These are phyloP conservation scores for Myrmophylax atrothorax DNA, from an alignment of 2,113 vertebrate species.

Conservation along the genomic window DNA sequence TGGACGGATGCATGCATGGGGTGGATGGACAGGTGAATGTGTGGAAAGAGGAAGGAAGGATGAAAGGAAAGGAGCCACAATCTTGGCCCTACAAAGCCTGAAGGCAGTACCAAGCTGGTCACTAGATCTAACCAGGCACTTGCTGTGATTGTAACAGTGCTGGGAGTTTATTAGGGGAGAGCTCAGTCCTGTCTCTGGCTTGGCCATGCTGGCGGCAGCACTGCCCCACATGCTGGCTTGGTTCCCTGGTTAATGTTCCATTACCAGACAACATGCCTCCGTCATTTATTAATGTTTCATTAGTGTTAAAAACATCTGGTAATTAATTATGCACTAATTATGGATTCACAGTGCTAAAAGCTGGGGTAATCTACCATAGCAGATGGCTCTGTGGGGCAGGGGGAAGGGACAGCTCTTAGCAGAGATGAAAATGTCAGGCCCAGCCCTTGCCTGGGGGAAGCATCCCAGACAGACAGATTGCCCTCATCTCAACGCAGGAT, in stretches of 20 bases:
- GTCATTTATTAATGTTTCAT: conserved; percentile 71
- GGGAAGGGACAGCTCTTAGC: conserved; percentile 28
- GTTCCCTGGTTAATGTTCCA: conserved; percentile 54
- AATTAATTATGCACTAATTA: conserved; percentile 76
- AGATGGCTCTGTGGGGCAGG: conserved; percentile 33
- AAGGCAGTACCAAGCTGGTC: neutral
- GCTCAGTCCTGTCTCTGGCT: neutral
- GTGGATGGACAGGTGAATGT: no score
- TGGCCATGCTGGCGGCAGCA: accelerated
- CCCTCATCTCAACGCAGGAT: neutral
- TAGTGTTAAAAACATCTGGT: conserved; percentile 73
- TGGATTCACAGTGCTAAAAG: conserved; percentile 62
- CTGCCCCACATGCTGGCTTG: neutral
- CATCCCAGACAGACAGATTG: neutral
- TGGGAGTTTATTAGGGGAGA: neutral
- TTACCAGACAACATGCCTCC: conserved; percentile 65
- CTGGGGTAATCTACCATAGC: conserved; percentile 56
- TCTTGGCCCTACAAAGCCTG: neutral
- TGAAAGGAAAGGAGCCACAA: neutral
- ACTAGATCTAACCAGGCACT: neutral
- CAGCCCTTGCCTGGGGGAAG: neutral
- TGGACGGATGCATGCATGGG: no score
- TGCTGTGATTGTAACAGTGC: neutral
- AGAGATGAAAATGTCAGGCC: conserved; percentile 12
- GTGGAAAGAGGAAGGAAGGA: no score